Evolutionary conservation across 1,140 invertebrate genomes (phyloP).

Genomic region (Hylaeus anthracinus): DNA sequence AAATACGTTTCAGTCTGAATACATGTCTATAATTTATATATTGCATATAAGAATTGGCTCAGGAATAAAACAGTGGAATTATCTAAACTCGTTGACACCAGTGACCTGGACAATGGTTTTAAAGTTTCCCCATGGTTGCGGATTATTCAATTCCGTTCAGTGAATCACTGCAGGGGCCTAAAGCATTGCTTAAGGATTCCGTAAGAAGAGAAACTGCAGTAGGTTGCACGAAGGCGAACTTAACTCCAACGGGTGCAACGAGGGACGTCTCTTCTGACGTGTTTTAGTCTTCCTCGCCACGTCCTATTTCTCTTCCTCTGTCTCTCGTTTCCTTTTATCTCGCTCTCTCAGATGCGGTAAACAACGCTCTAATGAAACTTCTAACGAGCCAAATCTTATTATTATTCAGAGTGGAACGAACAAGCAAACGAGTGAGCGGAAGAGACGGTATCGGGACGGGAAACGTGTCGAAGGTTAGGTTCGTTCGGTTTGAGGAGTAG

Average conservation of each 20-base stretch:
- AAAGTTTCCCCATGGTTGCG: neutral
- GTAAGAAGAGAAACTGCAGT: slow-evolving; percentile 4
- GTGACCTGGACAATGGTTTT: neutral
- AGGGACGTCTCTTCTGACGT: slow-evolving; percentile 10
- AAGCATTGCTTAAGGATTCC: slow-evolving; percentile 8
- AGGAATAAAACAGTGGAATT: no score
- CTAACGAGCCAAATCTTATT: slow-evolving; percentile 76
- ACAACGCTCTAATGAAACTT: slow-evolving; percentile 75
- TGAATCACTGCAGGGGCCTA: neutral
- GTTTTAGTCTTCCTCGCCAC: neutral
- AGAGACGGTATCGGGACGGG: slow-evolving; percentile 31
- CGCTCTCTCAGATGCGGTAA: slow-evolving; percentile 57
- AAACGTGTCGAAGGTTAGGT: slow-evolving; percentile 49
- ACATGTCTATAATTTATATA: no score
- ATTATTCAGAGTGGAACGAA: slow-evolving; percentile 67
- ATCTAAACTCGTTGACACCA: neutral
- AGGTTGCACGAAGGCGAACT: neutral
- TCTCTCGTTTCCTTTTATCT: slow-evolving; percentile 18
- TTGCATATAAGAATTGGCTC: no score
- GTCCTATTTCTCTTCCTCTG: neutral
- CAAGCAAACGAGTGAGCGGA: slow-evolving; percentile 36
- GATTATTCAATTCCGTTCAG: neutral
- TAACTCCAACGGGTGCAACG: neutral
- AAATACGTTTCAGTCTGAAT: no score
- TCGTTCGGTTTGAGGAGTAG: slow-evolving; percentile 60